Base-by-base conservation (phyloP, 2,797 vertebrate genomes). In the Poeciliopsis infans region DNA sequence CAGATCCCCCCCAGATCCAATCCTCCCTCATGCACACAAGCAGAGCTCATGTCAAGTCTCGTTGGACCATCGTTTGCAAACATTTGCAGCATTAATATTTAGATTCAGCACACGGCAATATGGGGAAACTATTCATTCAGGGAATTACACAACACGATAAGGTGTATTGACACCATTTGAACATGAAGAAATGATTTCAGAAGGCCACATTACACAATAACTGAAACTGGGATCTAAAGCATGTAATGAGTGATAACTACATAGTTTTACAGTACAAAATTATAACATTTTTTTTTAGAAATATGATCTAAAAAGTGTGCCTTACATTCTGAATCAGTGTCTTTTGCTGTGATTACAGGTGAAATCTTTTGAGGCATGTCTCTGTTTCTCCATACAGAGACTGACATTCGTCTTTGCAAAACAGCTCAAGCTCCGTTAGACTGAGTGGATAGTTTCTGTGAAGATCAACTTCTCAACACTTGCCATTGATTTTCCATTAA, bases 1-100 rank as follows among this genome's bases (percentile, higher is more conserved):
- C 86, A 72, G 83, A 90, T 90, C 86, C 88, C 53, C 81, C 77
- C 46, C 49, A 33, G 77, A 89, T 77, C 79, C 71, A 77, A 80
- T 85, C 79, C 66, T 75, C 69, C 74, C 76, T 68, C 72, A 25
- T 75, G 64, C 36, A 57, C 51, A 59, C 5, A 16, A 49, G 74
- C n/a, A 20, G 66, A 84, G 7, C 77, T 81, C 64, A 23, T 39
- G 69, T 70, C 71, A 79, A 74, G 46, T 64, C 61, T 68, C n/a
- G 7, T 33, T 16, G 70, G 79, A 78, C 80, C 53, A 12, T 15
- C 31, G 51, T 80, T 73, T 59, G 70, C 11, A 46, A 78, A 31
- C 76, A 70, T 59, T 59, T 47, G 10, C 57, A 45, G 28, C 43
- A 46, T 64, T 47, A 20, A 46, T 6, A 61, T 46, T 64, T 33